Base-by-base conservation (phyloP, 2,113 vertebrate genomes). In the Emydocephalus ijimae region DNA sequence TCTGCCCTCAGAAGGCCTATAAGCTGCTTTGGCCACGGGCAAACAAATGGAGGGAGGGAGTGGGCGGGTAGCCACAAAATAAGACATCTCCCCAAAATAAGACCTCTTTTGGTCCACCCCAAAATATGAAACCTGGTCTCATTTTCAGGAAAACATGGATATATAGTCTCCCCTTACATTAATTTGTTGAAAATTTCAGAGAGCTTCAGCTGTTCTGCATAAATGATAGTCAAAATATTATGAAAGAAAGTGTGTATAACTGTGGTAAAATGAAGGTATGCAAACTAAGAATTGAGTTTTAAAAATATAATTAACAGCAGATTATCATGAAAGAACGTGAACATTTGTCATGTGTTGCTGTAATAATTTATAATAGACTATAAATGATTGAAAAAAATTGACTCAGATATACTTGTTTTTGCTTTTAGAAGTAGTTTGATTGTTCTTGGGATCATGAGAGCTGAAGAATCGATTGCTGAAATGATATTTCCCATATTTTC, bases 301-400 rank as follows among this genome's bases (percentile, higher is more conserved):
- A 29, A 61, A 61, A 61, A 61, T 61, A 61, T 61, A 61, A 61
- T 21, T 94, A 56, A 29, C 29, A 74, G 56, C 89, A 91, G 93
- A 0, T 26, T 92, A 91, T 18, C 6, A 85, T 64, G 52, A 89
- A 50, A 90, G 43, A 4, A 21, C 3, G 48, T 43, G 24, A 45
- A 21, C 21, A 24, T 45, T 89, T 59, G 87, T 54, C 18, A 55
- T 52, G 15, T 26, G 24, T 52, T 87, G 6, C 15, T 7, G 20
- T 88, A 54, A 88, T 12, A 52, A 52, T 52, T 52, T 52, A 52
- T 52, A 52, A 52, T 88, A 88, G 26, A 29, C 7, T 52, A 20
- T 8, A 87, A 50, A 9, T 55, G 26, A 54, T 52, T 88, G 87
- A 54, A 14, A 88, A 29, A 88, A 54, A 45, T 56, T 59, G 14